Base-by-base conservation (phyloP, 1,140 invertebrate species). In the Dendroctonus ponderosae region DNA sequence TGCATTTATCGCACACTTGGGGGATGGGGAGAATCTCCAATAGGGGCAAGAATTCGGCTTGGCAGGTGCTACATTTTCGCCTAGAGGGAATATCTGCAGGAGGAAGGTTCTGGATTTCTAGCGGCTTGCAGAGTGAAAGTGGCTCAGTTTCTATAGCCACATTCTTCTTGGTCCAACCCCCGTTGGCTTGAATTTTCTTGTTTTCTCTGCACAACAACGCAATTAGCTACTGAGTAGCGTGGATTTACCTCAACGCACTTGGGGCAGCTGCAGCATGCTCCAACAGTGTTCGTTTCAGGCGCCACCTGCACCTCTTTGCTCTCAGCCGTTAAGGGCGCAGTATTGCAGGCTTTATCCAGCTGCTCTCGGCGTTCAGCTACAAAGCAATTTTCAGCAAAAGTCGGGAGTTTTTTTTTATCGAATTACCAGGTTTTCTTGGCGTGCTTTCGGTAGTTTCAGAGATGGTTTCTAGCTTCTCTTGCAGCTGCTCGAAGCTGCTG, bases 401-500 rank as follows among this genome's bases (percentile, higher is more conserved):
- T 4, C 14, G 42, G 43, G 46, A 59, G 9, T 39, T 39, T 11
- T 46, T 59, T 59, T 46, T 46, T 4, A 44, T 6, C 37, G 26
- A 46, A 15, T 59, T 59, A 49, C 14, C 12, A 67, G n/a, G 6
- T 52, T 58, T 50, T 38, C 49, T 62, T 7, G 51, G 49, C 43
- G 52, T 64, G 44, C 63, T 70, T 57, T 71, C 70, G 5, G 67
- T 69, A 44, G 15, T 51, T 66, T 73, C 70, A 39, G 68, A 65
- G 51, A 73, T 73, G 4, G 68, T 67, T 48, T 70, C 48, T 7
- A 73, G 42, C 60, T 71, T 71, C 6, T 40, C 62, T 50, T 71
- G 68, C 9, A 71, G 42, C 7, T 65, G 49, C 46, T 70, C 64
- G 3, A 70, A 64, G 12, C 62, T 68, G 44, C 58, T 62, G 7